These are phyloP conservation scores for Strigamia crassipes DNA, from an alignment of 2,888 invertebrate genomes.

Conservation along the genomic window DNA sequence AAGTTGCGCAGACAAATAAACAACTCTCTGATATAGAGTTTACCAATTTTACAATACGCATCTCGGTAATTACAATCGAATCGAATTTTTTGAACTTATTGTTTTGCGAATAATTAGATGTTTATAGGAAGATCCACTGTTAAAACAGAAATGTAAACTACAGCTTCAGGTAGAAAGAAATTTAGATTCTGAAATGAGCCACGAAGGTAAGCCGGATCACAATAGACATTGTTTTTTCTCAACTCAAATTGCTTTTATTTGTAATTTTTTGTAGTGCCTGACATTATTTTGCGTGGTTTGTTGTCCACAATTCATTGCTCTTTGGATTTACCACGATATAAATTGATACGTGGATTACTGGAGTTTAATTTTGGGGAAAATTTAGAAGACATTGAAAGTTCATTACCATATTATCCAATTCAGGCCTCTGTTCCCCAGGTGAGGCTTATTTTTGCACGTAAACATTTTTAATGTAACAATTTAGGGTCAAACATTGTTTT, in stretches of 20 bases:
- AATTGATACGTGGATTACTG: slow-evolving; percentile 82
- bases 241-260: no score
- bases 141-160: slow-evolving; percentile 81
- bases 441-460: not conserved
- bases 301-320: slow-evolving; percentile 82
- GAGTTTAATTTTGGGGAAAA: slow-evolving; percentile 88
- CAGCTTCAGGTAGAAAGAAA: slow-evolving; percentile 82
- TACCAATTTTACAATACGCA: slow-evolving; percentile 56
- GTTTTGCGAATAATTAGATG: not conserved
- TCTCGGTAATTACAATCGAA: not conserved
- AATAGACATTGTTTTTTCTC: not conserved
- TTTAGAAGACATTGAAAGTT: slow-evolving; percentile 66
- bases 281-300: slow-evolving; percentile 81
- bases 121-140: slow-evolving; percentile 61
- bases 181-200: slow-evolving; percentile 67
- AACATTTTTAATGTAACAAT: not conserved
- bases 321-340: slow-evolving; percentile 82
- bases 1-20: slow-evolving; percentile 52
- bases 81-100: not conserved
- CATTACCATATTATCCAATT: not conserved
- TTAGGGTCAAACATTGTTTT: slow-evolving; percentile 25
- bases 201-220: slow-evolving; percentile 53
- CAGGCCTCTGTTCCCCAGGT: not conserved
- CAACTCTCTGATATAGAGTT: slow-evolving; percentile 55
- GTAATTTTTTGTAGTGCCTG: slow-evolving; percentile 66